Evolutionary conservation across 2,113 vertebrate species (phyloP).

Genomic region (Polypterus bichir): DNA sequence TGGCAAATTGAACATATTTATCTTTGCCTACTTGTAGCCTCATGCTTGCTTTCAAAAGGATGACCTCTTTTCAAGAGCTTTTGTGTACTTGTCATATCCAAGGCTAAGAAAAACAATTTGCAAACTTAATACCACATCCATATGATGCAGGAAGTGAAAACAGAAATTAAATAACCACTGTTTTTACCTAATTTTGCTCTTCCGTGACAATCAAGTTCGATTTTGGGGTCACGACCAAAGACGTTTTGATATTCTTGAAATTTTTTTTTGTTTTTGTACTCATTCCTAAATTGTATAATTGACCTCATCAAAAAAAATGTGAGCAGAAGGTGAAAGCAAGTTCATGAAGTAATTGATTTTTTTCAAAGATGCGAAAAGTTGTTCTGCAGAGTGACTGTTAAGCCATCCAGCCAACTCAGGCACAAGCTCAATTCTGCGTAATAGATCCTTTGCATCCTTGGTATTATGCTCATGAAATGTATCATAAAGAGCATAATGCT

Average conservation of each 20-base stretch:
- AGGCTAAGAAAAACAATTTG: too few relatives aligned
- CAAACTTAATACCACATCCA: too few relatives aligned
- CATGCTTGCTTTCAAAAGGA: too few relatives aligned
- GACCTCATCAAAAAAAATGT: slow-evolving; percentile 1
- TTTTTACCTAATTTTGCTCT: too few relatives aligned
- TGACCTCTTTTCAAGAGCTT: too few relatives aligned
- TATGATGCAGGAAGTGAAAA: too few relatives aligned
- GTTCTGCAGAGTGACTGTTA: slow-evolving; percentile 11
- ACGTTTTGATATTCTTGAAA: not conserved
- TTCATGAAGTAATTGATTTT: slow-evolving; percentile 15
- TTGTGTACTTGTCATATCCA: too few relatives aligned
- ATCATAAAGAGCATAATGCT: slow-evolving; percentile 17
- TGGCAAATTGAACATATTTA: too few relatives aligned
- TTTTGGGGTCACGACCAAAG: too few relatives aligned
- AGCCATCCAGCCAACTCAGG: slow-evolving; percentile 15
- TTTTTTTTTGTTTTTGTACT: not conserved
- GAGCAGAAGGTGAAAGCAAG: slow-evolving; percentile 10
- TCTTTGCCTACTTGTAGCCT: too few relatives aligned
- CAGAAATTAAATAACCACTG: too few relatives aligned
- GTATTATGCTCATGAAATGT: slow-evolving; percentile 10
- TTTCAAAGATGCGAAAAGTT: slow-evolving; percentile 14
- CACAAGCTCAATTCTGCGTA: slow-evolving; percentile 8
- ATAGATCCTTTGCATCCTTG: slow-evolving; percentile 12
- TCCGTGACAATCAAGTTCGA: too few relatives aligned
- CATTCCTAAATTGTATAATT: slow-evolving; percentile 16